phyloP scores from a whole-genome alignment of 2,797 vertebrate species.

The Apodemus agrarius region DNA sequence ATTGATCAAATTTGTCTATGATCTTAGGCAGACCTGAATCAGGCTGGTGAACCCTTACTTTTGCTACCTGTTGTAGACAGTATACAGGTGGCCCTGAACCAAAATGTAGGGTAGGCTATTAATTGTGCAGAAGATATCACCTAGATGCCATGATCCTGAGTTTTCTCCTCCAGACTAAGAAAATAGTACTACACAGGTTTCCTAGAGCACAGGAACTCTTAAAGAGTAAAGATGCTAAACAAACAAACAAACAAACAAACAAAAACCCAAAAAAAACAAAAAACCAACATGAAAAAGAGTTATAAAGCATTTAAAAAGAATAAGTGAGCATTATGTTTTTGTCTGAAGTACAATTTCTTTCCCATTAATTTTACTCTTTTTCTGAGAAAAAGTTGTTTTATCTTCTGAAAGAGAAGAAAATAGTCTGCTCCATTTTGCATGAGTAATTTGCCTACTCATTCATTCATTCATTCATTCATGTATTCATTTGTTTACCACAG shows the following conservation, averaged over 20 bases:
- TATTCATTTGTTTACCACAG: background rate
- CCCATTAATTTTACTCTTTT: background rate
- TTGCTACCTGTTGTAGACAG: background rate
- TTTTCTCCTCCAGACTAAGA: background rate
- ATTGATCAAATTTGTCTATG: background rate
- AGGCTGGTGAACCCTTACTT: background rate
- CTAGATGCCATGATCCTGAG: background rate
- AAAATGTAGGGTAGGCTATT: background rate
- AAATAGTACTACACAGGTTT: background rate
- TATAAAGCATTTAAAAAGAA: background rate
- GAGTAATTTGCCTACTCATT: background rate
- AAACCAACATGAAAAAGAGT: background rate
- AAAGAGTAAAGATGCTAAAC: background rate
- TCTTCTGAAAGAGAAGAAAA: slow-evolving; percentile 37
- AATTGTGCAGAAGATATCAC: background rate
- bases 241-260: too few relatives aligned
- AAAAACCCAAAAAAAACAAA: too few relatives aligned
- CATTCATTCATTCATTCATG: background rate
- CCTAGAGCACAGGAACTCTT: background rate
- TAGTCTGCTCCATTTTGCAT: background rate
- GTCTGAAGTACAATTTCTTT: background rate
- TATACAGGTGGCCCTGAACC: background rate
- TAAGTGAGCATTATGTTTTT: background rate
- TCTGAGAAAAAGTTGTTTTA: background rate
- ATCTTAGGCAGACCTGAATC: background rate